Base-by-base conservation (phyloP, 2,888 invertebrate genomes). In the Lycaena phlaeas region DNA sequence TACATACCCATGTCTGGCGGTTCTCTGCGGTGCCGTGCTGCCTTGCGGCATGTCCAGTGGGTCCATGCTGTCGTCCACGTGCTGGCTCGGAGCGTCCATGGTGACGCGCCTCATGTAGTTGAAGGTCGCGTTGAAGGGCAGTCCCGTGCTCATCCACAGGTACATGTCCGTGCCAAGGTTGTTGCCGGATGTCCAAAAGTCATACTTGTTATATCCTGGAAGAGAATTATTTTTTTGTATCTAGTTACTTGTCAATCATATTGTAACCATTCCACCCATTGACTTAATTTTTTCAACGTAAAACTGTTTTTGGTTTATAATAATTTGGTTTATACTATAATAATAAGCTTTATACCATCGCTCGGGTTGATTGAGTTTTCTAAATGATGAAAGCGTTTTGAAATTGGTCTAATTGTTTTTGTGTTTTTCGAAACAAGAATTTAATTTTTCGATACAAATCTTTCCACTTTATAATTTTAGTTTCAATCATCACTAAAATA, bases 131-230 rank as follows among this genome's bases (percentile, higher is more conserved):
- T 95, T 94, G 79, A 94, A 93, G 25, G 94, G 93, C 45, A 93
- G 75, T 9, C 94, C 94, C 25, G 93, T 93, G 67, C 93, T 94
- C 94, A 94, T 93, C 94, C 94, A 95, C 44, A 94, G 81, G 72
- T 92, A 91, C 92, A 93, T 94, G 60, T 93, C 92, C 10, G 94
- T 93, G 25, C 94, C 94, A 43, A 95, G 82, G 56, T 92, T 90
- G 74, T 95, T 95, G 46, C 94, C 94, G 43, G 94, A 94, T 58
- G 94, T 94, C 94, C 94, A 95, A 73, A 93, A 94, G 66, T 94
- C 93, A 59, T 91, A 92, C 63, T 92, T 92, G 53, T 90, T 90
- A 69, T 92, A 93, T 3, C 88, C 88, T 88, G 68, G 14, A 66
- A 65, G 44, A n/a, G 2, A 14, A 15, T 10, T 10, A 14, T 2